A percentile compares a stretch with the other conserved stretches of the same genome.
phyloP scores from a whole-genome alignment of 1,140 invertebrate genomes.

The Macrosteles quadrilineatus region DNA sequence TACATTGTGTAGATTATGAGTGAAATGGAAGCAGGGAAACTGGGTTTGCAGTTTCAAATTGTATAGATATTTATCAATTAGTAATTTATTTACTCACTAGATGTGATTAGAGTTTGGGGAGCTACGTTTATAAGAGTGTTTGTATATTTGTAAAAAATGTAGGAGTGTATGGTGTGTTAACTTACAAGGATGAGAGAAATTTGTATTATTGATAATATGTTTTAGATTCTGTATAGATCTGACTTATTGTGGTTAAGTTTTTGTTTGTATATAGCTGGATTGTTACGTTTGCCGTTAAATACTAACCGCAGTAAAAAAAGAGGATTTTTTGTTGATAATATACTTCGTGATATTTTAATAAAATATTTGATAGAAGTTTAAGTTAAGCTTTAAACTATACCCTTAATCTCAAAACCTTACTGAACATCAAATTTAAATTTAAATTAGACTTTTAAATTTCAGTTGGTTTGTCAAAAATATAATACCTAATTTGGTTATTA shows the following conservation, averaged over 20 bases:
- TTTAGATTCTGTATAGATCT: background rate
- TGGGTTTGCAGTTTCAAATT: background rate
- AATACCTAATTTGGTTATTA: too few species aligned
- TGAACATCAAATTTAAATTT: too few species aligned
- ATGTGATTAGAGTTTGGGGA: background rate
- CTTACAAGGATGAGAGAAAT: background rate
- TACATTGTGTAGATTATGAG: background rate
- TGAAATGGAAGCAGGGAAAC: conserved; percentile 18
- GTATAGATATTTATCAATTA: background rate
- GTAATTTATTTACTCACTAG: background rate
- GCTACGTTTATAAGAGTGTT: background rate
- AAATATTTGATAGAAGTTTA: too few species aligned
- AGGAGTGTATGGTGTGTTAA: background rate
- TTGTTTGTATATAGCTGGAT: background rate
- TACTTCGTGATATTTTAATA: too few species aligned
- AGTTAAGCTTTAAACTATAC: too few species aligned
- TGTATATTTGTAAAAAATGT: background rate
- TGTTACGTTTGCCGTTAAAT: background rate
- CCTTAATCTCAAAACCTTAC: too few species aligned
- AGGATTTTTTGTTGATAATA: background rate
- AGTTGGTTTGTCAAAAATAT: too few species aligned
- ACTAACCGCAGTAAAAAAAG: background rate
- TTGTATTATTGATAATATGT: background rate
- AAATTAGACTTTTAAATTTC: too few species aligned
- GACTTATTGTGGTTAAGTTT: background rate